phyloP scores from a whole-genome alignment of 1,140 invertebrate species.

The Episyrphus balteatus region DNA sequence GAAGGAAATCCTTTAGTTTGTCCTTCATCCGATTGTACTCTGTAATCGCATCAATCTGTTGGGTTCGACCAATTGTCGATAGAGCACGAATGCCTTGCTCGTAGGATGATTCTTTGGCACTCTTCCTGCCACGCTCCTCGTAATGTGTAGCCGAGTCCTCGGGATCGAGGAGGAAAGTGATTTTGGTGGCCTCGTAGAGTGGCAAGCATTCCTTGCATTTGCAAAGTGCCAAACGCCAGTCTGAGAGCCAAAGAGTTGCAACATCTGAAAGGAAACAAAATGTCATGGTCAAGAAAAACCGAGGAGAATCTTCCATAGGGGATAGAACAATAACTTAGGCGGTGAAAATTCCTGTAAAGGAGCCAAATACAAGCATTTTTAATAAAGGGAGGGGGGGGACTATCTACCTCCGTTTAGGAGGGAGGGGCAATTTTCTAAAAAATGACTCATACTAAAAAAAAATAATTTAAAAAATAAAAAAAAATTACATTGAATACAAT shows the following conservation, averaged over 20 bases:
- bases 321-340: too few species aligned
- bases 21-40: constrained; percentile 82
- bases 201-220: constrained; percentile 51
- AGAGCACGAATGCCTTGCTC: constrained; percentile 66
- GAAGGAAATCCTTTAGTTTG: constrained; percentile 71
- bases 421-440: too few species aligned
- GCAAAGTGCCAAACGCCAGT: constrained; percentile 66
- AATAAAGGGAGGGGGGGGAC: too few species aligned
- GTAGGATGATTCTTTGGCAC: constrained; percentile 48
- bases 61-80: constrained; percentile 65
- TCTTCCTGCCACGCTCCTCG: constrained; percentile 64
- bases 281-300: too few species aligned
- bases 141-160: constrained; percentile 79
- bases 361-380: too few species aligned
- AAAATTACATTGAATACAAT: too few species aligned
- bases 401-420: too few species aligned
- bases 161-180: constrained; percentile 65
- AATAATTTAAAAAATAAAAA: too few species aligned
- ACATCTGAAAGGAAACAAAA: too few species aligned
- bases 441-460: too few species aligned
- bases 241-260: constrained; percentile 54
- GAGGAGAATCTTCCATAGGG: too few species aligned
- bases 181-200: constrained; percentile 54
- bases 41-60: constrained; percentile 72
- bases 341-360: too few species aligned